A percentile compares a stretch with the other conserved stretches of the same genome.
Evolutionary conservation across 2,113 vertebrate species (phyloP).

Genomic region (Cariama cristata): DNA sequence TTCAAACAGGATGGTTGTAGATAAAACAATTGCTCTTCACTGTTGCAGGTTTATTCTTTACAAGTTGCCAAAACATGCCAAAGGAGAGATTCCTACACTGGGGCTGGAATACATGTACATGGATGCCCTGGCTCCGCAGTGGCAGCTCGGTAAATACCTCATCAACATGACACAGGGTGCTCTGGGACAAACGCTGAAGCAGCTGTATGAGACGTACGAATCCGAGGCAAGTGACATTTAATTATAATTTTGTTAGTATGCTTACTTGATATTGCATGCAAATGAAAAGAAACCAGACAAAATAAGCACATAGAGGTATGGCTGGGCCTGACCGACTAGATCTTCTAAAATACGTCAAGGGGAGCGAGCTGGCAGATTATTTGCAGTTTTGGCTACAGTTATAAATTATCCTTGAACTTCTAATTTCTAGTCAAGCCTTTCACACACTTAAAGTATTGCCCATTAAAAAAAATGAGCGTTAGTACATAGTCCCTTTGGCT

Average conservation of each 20-base stretch:
- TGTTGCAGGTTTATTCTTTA: conserved; percentile 88
- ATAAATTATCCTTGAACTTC: not conserved
- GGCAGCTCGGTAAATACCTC: conserved; percentile 81
- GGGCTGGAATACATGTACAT: conserved; percentile 92
- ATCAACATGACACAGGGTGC: conserved; percentile 83
- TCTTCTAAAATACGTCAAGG: not conserved
- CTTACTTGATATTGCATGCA: not conserved
- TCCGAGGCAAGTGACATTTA: conserved; percentile 77
- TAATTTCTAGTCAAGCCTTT: not conserved
- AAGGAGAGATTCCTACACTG: conserved; percentile 57
- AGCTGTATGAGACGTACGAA: conserved; percentile 78
- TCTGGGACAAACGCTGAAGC: conserved; percentile 82
- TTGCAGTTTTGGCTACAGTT: not conserved
- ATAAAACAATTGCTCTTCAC: not conserved
- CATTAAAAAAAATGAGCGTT: not conserved
- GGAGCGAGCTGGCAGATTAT: not conserved
- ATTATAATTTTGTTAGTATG: not conserved
- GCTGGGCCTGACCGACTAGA: not conserved
- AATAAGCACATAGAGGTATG: not conserved
- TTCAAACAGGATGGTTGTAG: not conserved
- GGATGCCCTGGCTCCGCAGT: conserved; percentile 78
- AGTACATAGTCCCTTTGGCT: not conserved
- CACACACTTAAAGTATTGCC: not conserved
- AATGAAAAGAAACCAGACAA: not conserved
- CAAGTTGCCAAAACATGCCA: conserved; percentile 84